phyloP scores from a whole-genome alignment of 1,140 invertebrate genomes.

The Drosophila arawakana region DNA sequence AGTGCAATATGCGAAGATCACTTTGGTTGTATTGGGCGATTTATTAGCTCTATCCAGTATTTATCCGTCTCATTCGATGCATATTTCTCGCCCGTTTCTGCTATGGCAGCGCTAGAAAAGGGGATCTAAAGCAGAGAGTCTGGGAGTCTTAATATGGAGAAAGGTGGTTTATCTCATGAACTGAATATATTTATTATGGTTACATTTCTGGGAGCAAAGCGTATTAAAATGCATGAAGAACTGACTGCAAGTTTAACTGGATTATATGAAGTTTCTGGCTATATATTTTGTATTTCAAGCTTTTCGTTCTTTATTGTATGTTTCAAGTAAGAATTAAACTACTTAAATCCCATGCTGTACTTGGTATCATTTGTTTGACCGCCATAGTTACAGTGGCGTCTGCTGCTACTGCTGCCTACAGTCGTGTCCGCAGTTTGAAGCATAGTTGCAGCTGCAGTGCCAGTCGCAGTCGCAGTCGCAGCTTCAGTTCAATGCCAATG shows the following conservation, averaged over 20 bases:
- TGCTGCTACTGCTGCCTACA: slow-evolving; percentile 6
- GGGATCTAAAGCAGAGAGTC: not conserved
- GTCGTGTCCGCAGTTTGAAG: slow-evolving; percentile 30
- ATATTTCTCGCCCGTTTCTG: slow-evolving; percentile 51
- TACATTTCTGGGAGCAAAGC: too few relatives aligned
- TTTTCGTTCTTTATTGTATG: too few relatives aligned
- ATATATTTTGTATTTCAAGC: not conserved
- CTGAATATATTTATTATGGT: too few relatives aligned
- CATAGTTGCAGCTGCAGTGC: slow-evolving; percentile 33
- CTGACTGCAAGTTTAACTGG: too few relatives aligned
- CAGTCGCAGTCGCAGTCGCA: slow-evolving; percentile 27
- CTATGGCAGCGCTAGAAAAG: slow-evolving; percentile 25
- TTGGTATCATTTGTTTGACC: too few relatives aligned
- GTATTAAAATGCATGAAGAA: too few relatives aligned
- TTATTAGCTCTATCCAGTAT: slow-evolving; percentile 45
- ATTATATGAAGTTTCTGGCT: too few relatives aligned
- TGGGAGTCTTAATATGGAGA: too few relatives aligned
- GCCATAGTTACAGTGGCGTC: too few relatives aligned
- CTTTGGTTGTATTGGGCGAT: slow-evolving; percentile 45
- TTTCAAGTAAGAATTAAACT: too few relatives aligned
- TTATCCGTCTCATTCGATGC: slow-evolving; percentile 48
- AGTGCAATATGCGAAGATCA: slow-evolving; percentile 39
- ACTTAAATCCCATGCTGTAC: too few relatives aligned
- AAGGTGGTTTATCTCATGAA: not conserved
- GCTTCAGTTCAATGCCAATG: slow-evolving; percentile 69